These are phyloP conservation scores for Mesochorus sp. DNA, from an alignment of 2,888 invertebrate species.

Conservation along the genomic window DNA sequence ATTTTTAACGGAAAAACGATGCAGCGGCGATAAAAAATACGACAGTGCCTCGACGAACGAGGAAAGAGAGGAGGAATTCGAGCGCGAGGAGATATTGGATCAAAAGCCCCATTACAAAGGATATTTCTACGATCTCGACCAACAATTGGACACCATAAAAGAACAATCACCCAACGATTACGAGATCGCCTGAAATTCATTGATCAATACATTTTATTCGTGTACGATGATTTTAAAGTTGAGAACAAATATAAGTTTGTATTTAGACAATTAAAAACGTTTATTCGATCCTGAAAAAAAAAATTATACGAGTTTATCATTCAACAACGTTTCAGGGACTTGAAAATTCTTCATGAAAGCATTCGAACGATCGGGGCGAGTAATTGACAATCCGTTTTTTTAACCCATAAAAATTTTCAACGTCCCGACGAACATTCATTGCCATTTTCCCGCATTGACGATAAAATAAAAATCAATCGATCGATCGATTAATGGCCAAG, in stretches of 20 bases:
- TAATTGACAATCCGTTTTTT: neutral
- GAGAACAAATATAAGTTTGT: no score
- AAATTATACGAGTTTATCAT: no score
- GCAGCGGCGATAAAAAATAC: constrained; percentile 9
- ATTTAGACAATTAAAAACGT: constrained; percentile 5
- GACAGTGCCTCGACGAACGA: no score
- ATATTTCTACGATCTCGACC: neutral
- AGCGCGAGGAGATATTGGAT: neutral
- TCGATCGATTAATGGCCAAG: constrained; percentile 29
- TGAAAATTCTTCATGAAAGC: no score
- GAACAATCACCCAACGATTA: neutral
- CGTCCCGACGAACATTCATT: neutral
- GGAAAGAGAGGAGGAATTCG: neutral
- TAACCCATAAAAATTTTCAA: neutral
- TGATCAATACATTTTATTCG: no score
- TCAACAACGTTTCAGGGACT: no score
- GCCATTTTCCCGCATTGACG: neutral
- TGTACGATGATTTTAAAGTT: no score
- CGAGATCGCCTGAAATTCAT: no score
- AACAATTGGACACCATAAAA: neutral
- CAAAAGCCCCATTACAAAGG: neutral
- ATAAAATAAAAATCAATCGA: constrained; percentile 32
- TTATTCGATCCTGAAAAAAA: no score
- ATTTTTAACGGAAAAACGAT: neutral
- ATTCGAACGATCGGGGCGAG: no score